A percentile compares a stretch with the other conserved stretches of the same genome.
phyloP scores from a whole-genome alignment of 2,113 vertebrate genomes.

The Myotis lucifugus region DNA sequence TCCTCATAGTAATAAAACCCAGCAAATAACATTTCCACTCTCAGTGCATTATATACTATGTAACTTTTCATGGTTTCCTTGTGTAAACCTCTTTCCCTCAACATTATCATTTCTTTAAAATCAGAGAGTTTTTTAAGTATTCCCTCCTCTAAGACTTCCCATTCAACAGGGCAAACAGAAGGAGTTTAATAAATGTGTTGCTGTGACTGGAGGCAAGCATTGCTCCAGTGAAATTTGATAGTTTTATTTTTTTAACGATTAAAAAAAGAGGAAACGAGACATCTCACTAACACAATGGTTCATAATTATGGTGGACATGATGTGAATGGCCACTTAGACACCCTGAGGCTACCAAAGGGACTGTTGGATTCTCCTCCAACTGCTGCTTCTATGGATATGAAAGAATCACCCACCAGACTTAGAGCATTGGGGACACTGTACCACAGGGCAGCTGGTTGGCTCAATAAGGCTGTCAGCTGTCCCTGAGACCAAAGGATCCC shows the following conservation, averaged over 20 bases:
- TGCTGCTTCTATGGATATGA: constrained; percentile 63
- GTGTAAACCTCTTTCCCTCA: not conserved
- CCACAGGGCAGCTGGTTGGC: constrained; percentile 74
- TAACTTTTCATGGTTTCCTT: not conserved
- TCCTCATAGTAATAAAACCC: not conserved
- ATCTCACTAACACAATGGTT: constrained; percentile 54
- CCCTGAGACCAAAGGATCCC: constrained; percentile 39
- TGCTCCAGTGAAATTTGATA: constrained; percentile 47
- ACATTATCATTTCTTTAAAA: not conserved
- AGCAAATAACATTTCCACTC: not conserved
- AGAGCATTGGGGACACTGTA: constrained; percentile 57
- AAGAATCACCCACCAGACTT: constrained; percentile 64
- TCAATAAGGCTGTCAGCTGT: constrained; percentile 76
- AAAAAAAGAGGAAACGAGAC: constrained; percentile 32
- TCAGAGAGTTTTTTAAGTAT: not conserved
- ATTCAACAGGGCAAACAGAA: constrained; percentile 25
- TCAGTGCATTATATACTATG: not conserved
- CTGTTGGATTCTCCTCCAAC: constrained; percentile 59
- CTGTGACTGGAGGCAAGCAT: constrained; percentile 30
- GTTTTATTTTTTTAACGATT: constrained; percentile 52
- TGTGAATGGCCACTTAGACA: constrained; percentile 63
- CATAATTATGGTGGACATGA: constrained; percentile 54
- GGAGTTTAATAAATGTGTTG: constrained; percentile 42
- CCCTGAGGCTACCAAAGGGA: constrained; percentile 61
- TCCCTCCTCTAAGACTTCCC: not conserved